phyloP scores from a whole-genome alignment of 1,140 invertebrate species.

The Nasonia vitripennis region DNA sequence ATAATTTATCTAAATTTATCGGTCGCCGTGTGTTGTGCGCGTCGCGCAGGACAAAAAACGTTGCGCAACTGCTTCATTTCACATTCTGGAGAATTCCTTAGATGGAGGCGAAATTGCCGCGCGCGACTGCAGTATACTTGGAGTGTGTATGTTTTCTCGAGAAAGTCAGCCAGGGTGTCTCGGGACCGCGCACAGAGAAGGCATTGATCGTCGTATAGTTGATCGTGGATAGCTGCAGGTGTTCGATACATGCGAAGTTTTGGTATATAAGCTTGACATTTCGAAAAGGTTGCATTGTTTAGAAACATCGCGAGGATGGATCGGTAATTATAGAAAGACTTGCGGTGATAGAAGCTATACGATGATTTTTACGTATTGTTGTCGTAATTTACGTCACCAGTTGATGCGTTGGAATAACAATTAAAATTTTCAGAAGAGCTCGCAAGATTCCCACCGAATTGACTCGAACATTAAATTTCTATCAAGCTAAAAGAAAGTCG shows the following conservation, averaged over 20 bases:
- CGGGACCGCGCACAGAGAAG: not conserved
- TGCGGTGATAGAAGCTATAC: not conserved
- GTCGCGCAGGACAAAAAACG: not conserved
- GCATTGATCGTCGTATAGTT: not conserved
- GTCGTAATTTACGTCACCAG: not conserved
- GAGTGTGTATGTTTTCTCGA: not conserved
- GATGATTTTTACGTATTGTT: not conserved
- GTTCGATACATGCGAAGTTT: not conserved
- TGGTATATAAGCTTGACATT: not conserved
- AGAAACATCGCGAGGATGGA: not conserved
- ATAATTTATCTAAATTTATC: constrained; percentile 48
- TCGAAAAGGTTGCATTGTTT: not conserved
- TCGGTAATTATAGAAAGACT: not conserved
- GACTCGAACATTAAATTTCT: not conserved
- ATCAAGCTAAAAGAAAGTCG: not conserved
- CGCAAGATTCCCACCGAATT: not conserved
- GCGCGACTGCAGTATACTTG: not conserved
- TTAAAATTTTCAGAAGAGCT: not conserved
- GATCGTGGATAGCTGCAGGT: not conserved
- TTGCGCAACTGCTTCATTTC: constrained; percentile 6
- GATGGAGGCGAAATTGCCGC: constrained; percentile 22
- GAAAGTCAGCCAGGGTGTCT: constrained; percentile 22
- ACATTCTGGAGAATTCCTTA: constrained; percentile 13
- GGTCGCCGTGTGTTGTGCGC: constrained; percentile 37
- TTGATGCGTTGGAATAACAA: not conserved